Evolutionary conservation across 2,113 vertebrate species (phyloP).

Genomic region (Ceuthmochares aereus): DNA sequence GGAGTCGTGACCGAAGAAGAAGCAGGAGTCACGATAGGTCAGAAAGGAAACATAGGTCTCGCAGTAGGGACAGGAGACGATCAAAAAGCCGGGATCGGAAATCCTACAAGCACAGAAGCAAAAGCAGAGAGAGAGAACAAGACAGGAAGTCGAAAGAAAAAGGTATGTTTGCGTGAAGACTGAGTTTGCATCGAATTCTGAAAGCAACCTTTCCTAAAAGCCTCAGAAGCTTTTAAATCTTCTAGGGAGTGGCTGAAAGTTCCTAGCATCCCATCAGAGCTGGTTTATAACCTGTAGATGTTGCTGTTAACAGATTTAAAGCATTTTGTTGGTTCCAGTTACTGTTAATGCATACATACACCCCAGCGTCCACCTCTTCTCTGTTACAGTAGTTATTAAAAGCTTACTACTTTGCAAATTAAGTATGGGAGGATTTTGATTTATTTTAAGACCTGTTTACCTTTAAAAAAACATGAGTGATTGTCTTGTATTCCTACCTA

Average conservation of each 20-base stretch:
- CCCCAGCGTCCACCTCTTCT: neutral
- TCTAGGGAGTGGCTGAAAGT: neutral
- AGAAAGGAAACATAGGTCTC: constrained; percentile 91
- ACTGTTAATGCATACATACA: neutral
- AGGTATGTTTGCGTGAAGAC: constrained; percentile 80
- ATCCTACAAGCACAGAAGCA: constrained; percentile 92
- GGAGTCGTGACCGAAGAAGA: constrained; percentile 89
- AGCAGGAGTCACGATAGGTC: constrained; percentile 89
- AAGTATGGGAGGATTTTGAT: neutral
- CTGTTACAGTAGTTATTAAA: neutral
- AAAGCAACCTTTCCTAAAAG: neutral
- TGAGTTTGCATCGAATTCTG: neutral
- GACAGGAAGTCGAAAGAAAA: constrained; percentile 94
- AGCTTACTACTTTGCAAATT: neutral
- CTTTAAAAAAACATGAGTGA: neutral
- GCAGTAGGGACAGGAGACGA: constrained; percentile 89
- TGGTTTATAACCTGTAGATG: neutral
- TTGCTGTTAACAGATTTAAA: neutral
- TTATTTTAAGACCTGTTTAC: neutral
- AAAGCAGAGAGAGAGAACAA: constrained; percentile 87
- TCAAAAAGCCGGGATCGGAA: constrained; percentile 94
- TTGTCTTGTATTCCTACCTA: neutral
- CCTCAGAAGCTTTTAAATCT: neutral
- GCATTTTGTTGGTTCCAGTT: neutral
- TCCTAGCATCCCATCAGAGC: neutral